Base-by-base conservation (phyloP, 2,797 vertebrate species). In the Malurus leucopterus region DNA sequence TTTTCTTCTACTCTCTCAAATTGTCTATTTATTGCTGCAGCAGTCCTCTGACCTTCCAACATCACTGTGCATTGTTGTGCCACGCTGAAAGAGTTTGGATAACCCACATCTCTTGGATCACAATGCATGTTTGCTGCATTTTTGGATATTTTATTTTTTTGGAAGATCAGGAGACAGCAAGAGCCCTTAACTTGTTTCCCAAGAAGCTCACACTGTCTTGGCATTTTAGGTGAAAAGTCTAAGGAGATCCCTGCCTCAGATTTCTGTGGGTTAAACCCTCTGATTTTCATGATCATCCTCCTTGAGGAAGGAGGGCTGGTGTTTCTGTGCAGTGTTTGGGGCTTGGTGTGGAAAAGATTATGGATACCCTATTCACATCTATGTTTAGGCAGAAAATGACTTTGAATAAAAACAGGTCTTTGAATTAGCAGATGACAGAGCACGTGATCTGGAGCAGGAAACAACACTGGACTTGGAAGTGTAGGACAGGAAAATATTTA, bases 291-390 rank as follows among this genome's bases (percentile, higher is more conserved):
- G 19, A 51, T 23, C 4, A 6, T 27, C 47, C 26, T 58, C 4
- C 22, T 29, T 32, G 22, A 65, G 27, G 47, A 88, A 69, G 44
- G 19, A 68, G 3, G 8, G 6, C 21, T 81, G 23, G 19, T 74
- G 6, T 80, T 68, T 61, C 38, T 73, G 17, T 41, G 11, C 8
- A 15, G 6, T 17, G 49, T 20, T 23, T 72, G 51, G 22, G 2
- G 2, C 9, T 47, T 67, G 26, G 14, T n/a, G 4, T 1, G 18
- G 67, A 43, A 79, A 67, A 47, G 32, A 3, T 24, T 32, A 23
- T 34, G 16, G 36, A 29, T 43, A 58, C 2, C 6, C 3, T 41
- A 6, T 51, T 49, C 11, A 29, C 5, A 24, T 20, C 0, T 0
- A 23, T 46, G 23, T 13, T 79, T 29, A 62, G 34, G 30, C 17